These are phyloP conservation scores for Elysia chlorotica DNA, from an alignment of 1,140 invertebrate species.

Conservation along the genomic window DNA sequence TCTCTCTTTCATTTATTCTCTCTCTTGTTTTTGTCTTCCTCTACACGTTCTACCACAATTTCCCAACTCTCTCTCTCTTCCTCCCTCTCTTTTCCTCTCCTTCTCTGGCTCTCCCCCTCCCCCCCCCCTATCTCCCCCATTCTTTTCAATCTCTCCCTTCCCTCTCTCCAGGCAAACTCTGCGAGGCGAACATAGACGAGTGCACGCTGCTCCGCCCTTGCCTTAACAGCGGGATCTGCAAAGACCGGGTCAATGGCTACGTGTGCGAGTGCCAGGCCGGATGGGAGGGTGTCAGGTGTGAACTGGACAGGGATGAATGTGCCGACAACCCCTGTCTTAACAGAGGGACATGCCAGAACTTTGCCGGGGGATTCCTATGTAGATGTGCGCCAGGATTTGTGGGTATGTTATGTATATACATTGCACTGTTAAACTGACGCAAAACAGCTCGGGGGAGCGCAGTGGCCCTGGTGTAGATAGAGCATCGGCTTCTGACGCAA, in stretches of 20 bases:
- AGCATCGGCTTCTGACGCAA: too few species aligned
- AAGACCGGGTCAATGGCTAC: conserved; percentile 83
- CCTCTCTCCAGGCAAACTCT: conserved; percentile 24
- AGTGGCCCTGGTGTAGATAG: too few species aligned
- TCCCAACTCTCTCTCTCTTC: too few species aligned
- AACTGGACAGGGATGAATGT: conserved; percentile 32
- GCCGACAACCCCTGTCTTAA: conserved; percentile 61
- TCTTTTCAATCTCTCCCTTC: background rate
- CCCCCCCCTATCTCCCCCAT: background rate
- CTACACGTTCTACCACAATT: too few species aligned
- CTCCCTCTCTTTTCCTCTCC: background rate
- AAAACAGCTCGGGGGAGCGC: too few species aligned
- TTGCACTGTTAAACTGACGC: too few species aligned
- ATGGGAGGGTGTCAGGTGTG: conserved; percentile 72
- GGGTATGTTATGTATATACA: conserved; percentile 88
- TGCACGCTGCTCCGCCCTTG: conserved; percentile 70
- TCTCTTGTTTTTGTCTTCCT: too few species aligned
- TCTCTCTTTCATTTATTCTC: too few species aligned
- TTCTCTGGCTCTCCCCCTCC: background rate
- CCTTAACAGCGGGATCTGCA: conserved; percentile 81
- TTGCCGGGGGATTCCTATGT: conserved; percentile 76
- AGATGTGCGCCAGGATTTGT: conserved; percentile 85
- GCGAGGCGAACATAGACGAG: conserved; percentile 30
- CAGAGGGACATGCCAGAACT: conserved; percentile 66
- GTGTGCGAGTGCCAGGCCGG: conserved; percentile 77